These are phyloP conservation scores for Halictus ligatus DNA, from an alignment of 2,888 invertebrate genomes.

Conservation along the genomic window DNA sequence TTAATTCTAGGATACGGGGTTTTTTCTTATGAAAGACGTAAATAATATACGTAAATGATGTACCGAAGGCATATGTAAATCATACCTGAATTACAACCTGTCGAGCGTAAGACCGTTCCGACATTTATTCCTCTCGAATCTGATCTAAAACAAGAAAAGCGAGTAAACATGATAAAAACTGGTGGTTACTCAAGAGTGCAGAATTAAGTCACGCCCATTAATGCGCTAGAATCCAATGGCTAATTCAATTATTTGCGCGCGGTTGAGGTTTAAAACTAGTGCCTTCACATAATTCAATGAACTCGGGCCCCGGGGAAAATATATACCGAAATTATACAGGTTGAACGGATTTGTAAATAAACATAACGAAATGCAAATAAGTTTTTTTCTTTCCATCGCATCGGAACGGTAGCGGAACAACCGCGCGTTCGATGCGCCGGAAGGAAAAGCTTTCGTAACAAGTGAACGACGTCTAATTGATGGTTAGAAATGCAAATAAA, in stretches of 20 bases:
- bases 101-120: not conserved
- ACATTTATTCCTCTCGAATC: conserved; percentile 1
- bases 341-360: not conserved
- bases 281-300: not conserved
- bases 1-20: not conserved
- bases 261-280: not conserved
- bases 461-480: conserved; percentile 49
- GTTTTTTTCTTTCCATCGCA: not conserved
- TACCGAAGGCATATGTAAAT: not conserved
- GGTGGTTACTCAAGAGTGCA: not conserved
- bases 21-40: not conserved
- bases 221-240: not conserved
- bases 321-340: not conserved
- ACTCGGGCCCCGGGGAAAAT: not conserved
- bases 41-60: not conserved
- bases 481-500: conserved; percentile 50
- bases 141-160: not conserved
- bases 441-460: conserved; percentile 23
- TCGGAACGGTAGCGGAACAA: not conserved
- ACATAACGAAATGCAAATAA: not conserved
- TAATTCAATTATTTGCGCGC: not conserved
- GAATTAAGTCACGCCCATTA: not conserved
- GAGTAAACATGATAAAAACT: not conserved
- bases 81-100: not conserved
- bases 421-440: not conserved